phyloP scores from a whole-genome alignment of 2,113 vertebrate genomes.

The Potamarius usumacintae region DNA sequence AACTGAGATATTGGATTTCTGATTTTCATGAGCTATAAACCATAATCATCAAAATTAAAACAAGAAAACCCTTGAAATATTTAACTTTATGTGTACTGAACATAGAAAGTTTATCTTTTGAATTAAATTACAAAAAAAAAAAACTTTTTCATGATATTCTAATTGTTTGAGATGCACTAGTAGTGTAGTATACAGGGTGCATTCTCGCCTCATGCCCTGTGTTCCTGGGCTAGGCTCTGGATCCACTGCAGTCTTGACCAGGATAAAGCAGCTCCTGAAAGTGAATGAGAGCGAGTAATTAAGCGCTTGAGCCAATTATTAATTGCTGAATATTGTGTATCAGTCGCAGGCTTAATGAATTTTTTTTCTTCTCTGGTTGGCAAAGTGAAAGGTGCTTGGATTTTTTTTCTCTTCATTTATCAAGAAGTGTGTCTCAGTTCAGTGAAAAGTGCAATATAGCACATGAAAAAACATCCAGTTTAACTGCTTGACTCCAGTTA shows the following conservation, averaged over 20 bases:
- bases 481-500: background rate
- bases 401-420: background rate
- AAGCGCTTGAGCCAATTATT: background rate
- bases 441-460: background rate
- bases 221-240: background rate
- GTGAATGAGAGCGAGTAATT: background rate
- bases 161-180: no score
- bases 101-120: no score
- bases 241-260: background rate
- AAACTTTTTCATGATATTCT: no score
- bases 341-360: background rate
- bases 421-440: background rate
- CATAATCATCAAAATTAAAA: no score
- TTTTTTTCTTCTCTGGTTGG: background rate
- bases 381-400: background rate
- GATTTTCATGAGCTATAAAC: no score
- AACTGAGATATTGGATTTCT: no score
- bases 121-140: no score
- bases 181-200: background rate
- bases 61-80: no score
- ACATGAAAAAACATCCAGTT: background rate
- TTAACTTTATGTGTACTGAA: no score
- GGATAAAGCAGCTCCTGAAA: background rate
- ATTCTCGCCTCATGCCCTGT: background rate
- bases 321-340: background rate